phyloP scores from a whole-genome alignment of 2,113 vertebrate species.

The Geothlypis trichas region DNA sequence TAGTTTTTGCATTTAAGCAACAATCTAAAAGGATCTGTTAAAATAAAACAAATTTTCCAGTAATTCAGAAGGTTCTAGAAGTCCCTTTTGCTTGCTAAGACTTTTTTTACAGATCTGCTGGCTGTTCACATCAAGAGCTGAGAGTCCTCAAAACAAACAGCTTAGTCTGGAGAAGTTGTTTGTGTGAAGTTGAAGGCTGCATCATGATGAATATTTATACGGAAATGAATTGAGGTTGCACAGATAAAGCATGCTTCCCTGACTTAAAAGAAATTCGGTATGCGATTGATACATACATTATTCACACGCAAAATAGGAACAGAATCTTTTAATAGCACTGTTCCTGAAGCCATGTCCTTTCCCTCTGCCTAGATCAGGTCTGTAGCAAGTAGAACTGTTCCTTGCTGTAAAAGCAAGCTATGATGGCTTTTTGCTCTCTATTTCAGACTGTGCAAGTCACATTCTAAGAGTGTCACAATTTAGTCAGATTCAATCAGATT shows the following conservation, averaged over 20 bases:
- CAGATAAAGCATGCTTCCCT: conserved; percentile 28
- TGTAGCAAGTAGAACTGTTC: not conserved
- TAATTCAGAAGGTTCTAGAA: conserved; percentile 28
- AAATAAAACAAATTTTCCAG: not conserved
- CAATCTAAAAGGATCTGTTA: not conserved
- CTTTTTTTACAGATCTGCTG: not conserved
- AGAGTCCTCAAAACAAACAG: conserved; percentile 25
- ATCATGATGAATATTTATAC: conserved; percentile 50
- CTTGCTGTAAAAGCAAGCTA: fast-evolving
- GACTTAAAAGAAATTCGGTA: conserved; percentile 32
- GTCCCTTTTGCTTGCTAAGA: not conserved
- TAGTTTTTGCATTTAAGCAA: not conserved
- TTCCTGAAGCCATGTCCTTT: not conserved
- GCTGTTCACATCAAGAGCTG: conserved; percentile 1
- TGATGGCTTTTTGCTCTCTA: not conserved
- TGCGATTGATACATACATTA: conserved; percentile 6
- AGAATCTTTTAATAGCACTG: conserved; percentile 29
- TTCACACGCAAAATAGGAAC: conserved; percentile 9
- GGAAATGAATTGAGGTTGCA: conserved; percentile 51
- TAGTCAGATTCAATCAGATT: not conserved
- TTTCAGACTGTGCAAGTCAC: not conserved
- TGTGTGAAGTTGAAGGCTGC: conserved; percentile 44
- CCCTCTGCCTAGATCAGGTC: not conserved
- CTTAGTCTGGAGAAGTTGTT: conserved; percentile 41
- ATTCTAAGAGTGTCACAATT: not conserved